Conservation (phyloP, 2,888 invertebrate genomes). For the Baccha elongata region DNA sequence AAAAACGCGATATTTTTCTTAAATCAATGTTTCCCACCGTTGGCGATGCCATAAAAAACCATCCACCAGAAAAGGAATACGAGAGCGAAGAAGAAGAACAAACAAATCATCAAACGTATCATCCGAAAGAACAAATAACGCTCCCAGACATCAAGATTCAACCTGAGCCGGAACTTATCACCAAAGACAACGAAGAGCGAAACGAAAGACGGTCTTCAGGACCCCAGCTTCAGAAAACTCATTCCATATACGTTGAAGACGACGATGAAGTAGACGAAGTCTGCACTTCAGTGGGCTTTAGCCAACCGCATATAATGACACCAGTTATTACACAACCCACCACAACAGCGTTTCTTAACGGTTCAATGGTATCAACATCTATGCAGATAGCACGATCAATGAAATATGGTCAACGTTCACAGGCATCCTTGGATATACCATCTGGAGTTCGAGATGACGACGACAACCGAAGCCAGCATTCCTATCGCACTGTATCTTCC, state of each 20-base stretch:
- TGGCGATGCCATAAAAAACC: slow-evolving; percentile 74
- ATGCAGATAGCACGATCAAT: slow-evolving; percentile 75
- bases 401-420: slow-evolving; percentile 82
- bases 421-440: slow-evolving; percentile 92
- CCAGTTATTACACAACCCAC: slow-evolving; percentile 16
- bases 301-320: slow-evolving; percentile 44
- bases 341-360: slow-evolving; percentile 10
- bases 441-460: slow-evolving; percentile 90
- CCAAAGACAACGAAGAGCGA: slow-evolving; percentile 79
- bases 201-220: slow-evolving; percentile 80
- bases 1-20: slow-evolving; percentile 66
- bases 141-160: slow-evolving; percentile 58
- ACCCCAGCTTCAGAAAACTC: slow-evolving; percentile 75
- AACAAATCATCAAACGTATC: neutral
- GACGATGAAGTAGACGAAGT: slow-evolving; percentile 65
- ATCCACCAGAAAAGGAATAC: slow-evolving; percentile 64
- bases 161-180: slow-evolving; percentile 62
- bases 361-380: slow-evolving; percentile 74
- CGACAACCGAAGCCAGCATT: slow-evolving; percentile 93
- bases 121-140: neutral
- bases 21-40: slow-evolving; percentile 76
- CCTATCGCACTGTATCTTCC: slow-evolving; percentile 93
- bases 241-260: slow-evolving; percentile 77
- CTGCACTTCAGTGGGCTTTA: slow-evolving; percentile 49
- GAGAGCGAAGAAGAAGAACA: slow-evolving; percentile 45